phyloP scores from a whole-genome alignment of 2,797 vertebrate genomes.

The Euphonia xanthogaster region DNA sequence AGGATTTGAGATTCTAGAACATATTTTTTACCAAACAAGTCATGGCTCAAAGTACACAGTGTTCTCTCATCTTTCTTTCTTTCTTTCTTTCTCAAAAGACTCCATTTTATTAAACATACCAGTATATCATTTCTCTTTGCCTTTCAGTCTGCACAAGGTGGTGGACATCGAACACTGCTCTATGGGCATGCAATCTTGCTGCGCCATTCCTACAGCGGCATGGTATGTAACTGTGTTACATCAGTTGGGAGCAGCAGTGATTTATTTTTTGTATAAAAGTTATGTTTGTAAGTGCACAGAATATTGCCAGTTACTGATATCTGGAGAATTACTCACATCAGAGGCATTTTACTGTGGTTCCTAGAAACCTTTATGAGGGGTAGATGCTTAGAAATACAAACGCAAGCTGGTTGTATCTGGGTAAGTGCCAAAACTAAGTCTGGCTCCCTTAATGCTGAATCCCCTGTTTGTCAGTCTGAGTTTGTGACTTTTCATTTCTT shows the following conservation, averaged over 20 bases:
- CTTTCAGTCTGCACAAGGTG: slow-evolving; percentile 87
- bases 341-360: background rate
- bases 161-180: slow-evolving; percentile 90
- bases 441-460: background rate
- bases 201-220: slow-evolving; percentile 93
- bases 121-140: background rate
- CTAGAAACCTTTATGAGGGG: background rate
- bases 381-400: background rate
- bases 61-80: background rate
- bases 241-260: background rate
- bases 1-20: background rate
- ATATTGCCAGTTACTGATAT: background rate
- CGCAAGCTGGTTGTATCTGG: background rate
- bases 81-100: background rate
- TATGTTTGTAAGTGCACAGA: background rate
- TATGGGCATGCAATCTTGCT: slow-evolving; percentile 92
- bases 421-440: background rate
- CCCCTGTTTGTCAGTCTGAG: background rate
- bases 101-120: background rate
- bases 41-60: background rate
- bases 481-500: background rate
- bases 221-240: slow-evolving; percentile 76
- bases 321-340: background rate
- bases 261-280: background rate
- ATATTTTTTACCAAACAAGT: background rate